Evolutionary conservation across 2,888 invertebrate species (phyloP).

Genomic region (Prenolepis imparis): DNA sequence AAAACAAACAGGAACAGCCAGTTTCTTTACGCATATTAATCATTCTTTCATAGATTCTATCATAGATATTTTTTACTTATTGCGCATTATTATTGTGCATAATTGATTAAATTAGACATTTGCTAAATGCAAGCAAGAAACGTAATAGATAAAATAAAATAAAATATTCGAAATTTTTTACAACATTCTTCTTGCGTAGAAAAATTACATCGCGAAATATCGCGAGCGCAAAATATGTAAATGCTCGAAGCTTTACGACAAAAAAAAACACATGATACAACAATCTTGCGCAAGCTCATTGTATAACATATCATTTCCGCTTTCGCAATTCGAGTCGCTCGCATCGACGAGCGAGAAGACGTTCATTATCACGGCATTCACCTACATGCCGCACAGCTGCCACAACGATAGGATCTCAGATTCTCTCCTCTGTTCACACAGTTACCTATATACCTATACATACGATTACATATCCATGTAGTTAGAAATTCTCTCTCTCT

Average conservation of each 20-base stretch:
- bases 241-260: neutral
- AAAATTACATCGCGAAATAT: slow-evolving; percentile 4
- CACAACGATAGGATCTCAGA: slow-evolving; percentile 70
- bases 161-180: neutral
- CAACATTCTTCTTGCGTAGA: too few species aligned
- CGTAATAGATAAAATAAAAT: neutral
- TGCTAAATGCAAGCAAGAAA: neutral
- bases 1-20: neutral
- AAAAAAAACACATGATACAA: slow-evolving; percentile 25
- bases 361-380: slow-evolving; percentile 62
- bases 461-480: slow-evolving; percentile 67
- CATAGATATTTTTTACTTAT: too few species aligned
- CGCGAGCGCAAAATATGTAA: neutral
- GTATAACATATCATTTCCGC: slow-evolving; percentile 19
- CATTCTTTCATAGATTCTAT: neutral
- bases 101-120: neutral
- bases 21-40: neutral
- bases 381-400: slow-evolving; percentile 68
- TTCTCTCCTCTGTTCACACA: slow-evolving; percentile 46
- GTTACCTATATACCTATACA: slow-evolving; percentile 57
- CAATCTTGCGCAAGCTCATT: slow-evolving; percentile 7
- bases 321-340: slow-evolving; percentile 15
- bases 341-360: slow-evolving; percentile 24
- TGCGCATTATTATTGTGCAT: neutral
- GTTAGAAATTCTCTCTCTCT: slow-evolving; percentile 61